Base-by-base conservation (phyloP, 2,888 invertebrate species). In the Rapana venosa region DNA sequence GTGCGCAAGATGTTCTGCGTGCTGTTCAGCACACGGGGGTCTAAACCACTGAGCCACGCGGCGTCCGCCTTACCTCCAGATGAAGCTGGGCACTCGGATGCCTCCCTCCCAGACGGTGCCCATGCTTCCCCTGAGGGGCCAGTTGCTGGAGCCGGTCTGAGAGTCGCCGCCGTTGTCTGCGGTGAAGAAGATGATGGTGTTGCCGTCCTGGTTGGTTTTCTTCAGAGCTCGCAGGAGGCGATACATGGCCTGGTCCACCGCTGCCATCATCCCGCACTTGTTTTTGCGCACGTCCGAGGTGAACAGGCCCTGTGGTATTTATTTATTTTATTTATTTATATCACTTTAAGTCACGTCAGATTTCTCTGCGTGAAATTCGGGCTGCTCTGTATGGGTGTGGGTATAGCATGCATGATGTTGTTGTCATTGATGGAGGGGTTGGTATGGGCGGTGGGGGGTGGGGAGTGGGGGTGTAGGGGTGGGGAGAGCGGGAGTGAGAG, bases 211-310 rank as follows among this genome's bases (percentile, higher is more conserved):
- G 58, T 58, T 30, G 11, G 84, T 84, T 58, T 30, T n/a, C 30
- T 58, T 22, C 84, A 84, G 84, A 30, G 84, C 84, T 4, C 58
- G n/a, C 84, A 84, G 26, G 56, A 84, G 5, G 15, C 84, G 35
- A 58, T 11, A 56, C 15, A 84, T 20, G 30, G 56, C n/a, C 30
- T 17, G 13, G 84, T 84, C 84, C 30, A 84, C 84, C 13, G 84
- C 84, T 0, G 84, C 84, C 84, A 84, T 84, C 84, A 84, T 84
- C 30, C 84, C 84, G 84, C 84, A 84, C 4, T 98, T 97, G 93
- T 97, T 97, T 95, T 36, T 32, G 13, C 86, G 86, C 22, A 32
- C 84, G 0, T 61, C 66, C 1, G 56, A 84, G 11, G 84, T 58
- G 84, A 84, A 84, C 84, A 58, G 15, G n/a, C 84, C 47, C 79